These are phyloP conservation scores for Ciconia boyciana DNA, from an alignment of 2,113 vertebrate genomes.

Conservation along the genomic window DNA sequence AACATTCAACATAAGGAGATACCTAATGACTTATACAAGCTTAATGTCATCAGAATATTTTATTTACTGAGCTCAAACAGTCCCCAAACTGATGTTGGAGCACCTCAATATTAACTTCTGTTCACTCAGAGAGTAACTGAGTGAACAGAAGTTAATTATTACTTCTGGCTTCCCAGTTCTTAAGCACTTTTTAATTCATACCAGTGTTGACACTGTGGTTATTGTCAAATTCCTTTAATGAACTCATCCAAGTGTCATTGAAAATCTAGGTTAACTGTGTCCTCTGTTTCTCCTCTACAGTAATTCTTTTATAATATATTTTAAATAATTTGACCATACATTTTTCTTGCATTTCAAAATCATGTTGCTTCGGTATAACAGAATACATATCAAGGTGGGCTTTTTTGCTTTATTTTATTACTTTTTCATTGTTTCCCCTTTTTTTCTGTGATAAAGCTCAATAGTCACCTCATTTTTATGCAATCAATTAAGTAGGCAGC, in stretches of 20 bases:
- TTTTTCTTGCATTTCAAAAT: not conserved
- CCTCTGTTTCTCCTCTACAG: not conserved
- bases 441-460: not conserved
- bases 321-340: not conserved
- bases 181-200: not conserved
- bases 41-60: not conserved
- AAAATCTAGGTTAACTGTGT: not conserved
- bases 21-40: not conserved
- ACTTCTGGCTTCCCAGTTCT: not conserved
- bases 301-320: not conserved
- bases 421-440: not conserved
- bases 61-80: not conserved
- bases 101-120: not conserved
- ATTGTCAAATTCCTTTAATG: not conserved
- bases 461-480: not conserved
- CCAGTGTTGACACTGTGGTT: not conserved
- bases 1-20: not conserved
- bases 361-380: fast-evolving
- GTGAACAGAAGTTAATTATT: not conserved
- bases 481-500: not conserved
- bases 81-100: not conserved
- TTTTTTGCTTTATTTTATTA: not conserved
- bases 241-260: not conserved
- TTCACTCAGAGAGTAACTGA: not conserved
- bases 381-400: not conserved